A percentile compares a stretch with the other conserved stretches of the same genome.
phyloP scores from a whole-genome alignment of 2,888 invertebrate genomes.

The Sussaba pulchella region DNA sequence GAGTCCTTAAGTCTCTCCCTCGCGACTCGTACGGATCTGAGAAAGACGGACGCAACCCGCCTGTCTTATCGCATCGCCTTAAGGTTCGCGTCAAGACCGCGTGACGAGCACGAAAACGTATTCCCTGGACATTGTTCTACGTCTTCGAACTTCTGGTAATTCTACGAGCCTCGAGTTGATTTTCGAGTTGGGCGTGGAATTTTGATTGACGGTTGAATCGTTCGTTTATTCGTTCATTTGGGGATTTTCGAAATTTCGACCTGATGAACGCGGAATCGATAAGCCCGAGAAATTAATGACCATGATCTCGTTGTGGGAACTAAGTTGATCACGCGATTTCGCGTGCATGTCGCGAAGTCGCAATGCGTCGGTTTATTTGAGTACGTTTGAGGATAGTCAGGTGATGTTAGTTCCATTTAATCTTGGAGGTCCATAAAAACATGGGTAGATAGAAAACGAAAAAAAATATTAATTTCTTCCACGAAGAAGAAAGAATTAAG shows the following conservation, averaged over 20 bases:
- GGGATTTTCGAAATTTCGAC: not conserved
- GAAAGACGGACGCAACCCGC: too few relatives aligned
- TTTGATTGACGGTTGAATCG: not conserved
- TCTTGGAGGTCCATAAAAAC: not conserved
- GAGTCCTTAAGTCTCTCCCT: too few relatives aligned
- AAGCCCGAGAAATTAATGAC: not conserved
- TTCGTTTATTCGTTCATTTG: not conserved
- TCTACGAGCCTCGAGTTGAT: too few relatives aligned
- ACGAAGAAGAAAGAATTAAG: too few relatives aligned
- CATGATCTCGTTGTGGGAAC: not conserved
- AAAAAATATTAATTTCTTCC: too few relatives aligned
- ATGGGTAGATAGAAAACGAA: too few relatives aligned
- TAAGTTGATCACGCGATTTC: slow-evolving; percentile 57
- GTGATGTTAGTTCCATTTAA: slow-evolving; percentile 1
- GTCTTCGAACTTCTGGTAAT: too few relatives aligned
- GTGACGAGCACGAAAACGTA: too few relatives aligned
- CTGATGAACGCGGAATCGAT: not conserved
- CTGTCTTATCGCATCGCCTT: too few relatives aligned
- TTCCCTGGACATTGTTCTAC: too few relatives aligned
- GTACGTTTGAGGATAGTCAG: slow-evolving; percentile 39
- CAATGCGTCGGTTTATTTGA: slow-evolving; percentile 59
- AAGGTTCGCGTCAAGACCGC: too few relatives aligned
- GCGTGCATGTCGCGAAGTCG: slow-evolving; percentile 60
- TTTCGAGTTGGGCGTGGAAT: not conserved
- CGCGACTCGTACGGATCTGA: too few relatives aligned